Evolutionary conservation across 2,113 vertebrate genomes (phyloP), one percentile per base, ranked within the genome.

Genomic region (Anser cygnoides): DNA sequence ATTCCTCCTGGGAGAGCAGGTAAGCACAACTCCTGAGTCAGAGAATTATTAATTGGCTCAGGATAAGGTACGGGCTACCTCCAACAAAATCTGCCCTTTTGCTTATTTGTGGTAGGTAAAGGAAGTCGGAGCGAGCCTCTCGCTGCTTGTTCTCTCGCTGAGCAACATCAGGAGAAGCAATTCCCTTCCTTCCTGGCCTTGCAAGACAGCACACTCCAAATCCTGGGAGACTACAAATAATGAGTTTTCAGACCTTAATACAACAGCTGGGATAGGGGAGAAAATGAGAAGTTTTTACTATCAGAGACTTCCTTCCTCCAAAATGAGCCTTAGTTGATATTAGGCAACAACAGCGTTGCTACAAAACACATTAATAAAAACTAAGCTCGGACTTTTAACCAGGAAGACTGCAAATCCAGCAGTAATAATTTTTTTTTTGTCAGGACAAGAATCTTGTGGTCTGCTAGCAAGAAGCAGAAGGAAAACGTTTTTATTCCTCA

Each of bases 161-260:
- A 87, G 61, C 35, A 88, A 10, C 7, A 79, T 6, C 44, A 66
- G 61, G 68, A 77, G 55, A 46, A 89, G 59, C 77, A 52, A 22
- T 75, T 86, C 90, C 76, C 59, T 61, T 67, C 76, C 59, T 78
- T 52, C 77, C 65, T 31, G 65, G 55, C 20, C 52, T 59, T 28
- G 63, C 54, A 76, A n/a, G 44, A 73, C 75, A 29, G 28, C 20
- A 62, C n/a, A 6, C 28, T 77, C 66, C 17, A 0, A 33, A 19
- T 44, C 79, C 72, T 13, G 11, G 63, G 78, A 90, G 54, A 78
- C 58, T 28, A 68, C n/a, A 9, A 13, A 46, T 6, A 50, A 13
- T 35, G 82, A 87, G 25, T 68, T 92, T 90, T 90, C 73, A 93
- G 76, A 84, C 43, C 88, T 81, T 70, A 87, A 37, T 43, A 43